Evolutionary conservation across 2,797 vertebrate genomes (phyloP).

Genomic region (Botia kubotai): DNA sequence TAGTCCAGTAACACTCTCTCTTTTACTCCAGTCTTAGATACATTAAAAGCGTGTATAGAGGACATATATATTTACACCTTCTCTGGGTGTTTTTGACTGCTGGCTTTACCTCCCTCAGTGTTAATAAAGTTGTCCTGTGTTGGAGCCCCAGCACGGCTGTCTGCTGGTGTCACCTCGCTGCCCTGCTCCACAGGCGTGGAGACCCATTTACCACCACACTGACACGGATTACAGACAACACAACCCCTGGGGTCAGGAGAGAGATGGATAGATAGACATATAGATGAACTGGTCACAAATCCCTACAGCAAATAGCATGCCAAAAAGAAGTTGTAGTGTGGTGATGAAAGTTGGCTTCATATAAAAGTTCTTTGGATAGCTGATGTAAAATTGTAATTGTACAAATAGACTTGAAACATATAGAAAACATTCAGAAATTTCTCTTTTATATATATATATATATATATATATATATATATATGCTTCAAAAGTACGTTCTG

Average conservation of each 20-base stretch:
- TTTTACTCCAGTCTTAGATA: neutral
- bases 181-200: constrained; percentile 74
- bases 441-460: no score
- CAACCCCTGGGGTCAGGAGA: constrained; percentile 65
- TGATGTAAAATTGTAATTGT: no score
- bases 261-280: no score
- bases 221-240: constrained; percentile 80
- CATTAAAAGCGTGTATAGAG: neutral
- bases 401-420: no score
- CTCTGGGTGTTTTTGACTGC: constrained; percentile 26
- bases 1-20: neutral
- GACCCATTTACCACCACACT: constrained; percentile 75
- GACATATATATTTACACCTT: neutral
- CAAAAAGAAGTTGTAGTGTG: no score
- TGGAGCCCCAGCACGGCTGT: constrained; percentile 67
- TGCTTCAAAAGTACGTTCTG: neutral
- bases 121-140: constrained; percentile 83
- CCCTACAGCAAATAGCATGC: no score
- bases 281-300: no score
- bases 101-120: constrained; percentile 62
- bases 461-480: no score
- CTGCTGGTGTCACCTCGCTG: constrained; percentile 58
- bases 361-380: neutral
- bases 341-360: neutral
- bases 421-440: no score